Conservation (phyloP, 2,113 vertebrate species). For the Promerops cafer region DNA sequence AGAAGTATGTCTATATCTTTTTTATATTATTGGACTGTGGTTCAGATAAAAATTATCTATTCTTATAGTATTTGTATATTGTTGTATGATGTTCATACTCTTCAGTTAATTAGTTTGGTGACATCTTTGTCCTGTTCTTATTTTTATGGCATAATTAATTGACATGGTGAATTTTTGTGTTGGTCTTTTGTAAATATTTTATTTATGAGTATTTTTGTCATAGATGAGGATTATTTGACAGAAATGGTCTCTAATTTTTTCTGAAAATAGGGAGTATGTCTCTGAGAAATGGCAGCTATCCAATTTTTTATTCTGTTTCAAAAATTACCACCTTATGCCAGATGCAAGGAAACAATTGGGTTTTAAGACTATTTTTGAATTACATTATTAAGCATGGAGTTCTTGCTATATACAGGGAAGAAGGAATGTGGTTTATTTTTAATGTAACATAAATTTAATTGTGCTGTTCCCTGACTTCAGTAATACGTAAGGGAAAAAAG, state of each 20-base stretch:
- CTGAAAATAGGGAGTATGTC: neutral
- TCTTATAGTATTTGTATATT: neutral
- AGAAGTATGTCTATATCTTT: slow-evolving; percentile 29
- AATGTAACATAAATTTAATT: neutral
- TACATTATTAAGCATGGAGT: neutral
- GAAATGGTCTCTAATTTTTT: neutral
- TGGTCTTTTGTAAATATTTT: neutral
- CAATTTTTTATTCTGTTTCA: neutral
- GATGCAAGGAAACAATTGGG: neutral
- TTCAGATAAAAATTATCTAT: neutral
- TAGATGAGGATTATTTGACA: neutral
- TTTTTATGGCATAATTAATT: neutral
- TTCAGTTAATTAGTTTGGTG: neutral
- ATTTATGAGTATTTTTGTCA: neutral
- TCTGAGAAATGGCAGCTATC: neutral
- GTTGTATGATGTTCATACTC: accelerated
- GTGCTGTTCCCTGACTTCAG: neutral
- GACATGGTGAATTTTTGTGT: neutral
- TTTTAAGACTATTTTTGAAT: neutral
- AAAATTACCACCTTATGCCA: neutral
- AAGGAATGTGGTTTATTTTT: neutral
- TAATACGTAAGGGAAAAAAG: neutral
- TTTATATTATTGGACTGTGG: neutral
- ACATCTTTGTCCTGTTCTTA: neutral
- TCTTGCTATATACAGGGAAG: neutral